Evolutionary conservation across 1,140 invertebrate species (phyloP), one percentile per base, ranked within the genome.

Genomic region (Homalodisca vitripennis): DNA sequence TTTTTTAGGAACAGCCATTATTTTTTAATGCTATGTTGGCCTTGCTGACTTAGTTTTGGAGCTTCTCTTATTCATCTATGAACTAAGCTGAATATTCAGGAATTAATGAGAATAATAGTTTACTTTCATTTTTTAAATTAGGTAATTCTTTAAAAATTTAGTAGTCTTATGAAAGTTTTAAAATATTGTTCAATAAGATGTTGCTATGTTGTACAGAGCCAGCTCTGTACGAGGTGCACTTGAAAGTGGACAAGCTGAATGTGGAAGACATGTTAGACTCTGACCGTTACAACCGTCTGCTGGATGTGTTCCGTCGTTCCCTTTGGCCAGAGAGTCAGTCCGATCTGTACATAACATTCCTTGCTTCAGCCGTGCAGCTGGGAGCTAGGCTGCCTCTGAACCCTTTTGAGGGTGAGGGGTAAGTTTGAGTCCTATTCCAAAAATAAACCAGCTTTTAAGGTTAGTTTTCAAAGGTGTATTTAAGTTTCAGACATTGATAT

Each of bases 201-300:
- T 41, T 41, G 34, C 17, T 6, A 41, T 17, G 6, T 6, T 41
- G 14, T 65, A 80, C 84, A 70, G 87, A 86, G 71, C 81, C 87
- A 70, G 88, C 90, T 0, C 85, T 83, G 53, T 89, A 91, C 78
- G 88, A 94, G 75, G 87, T 95, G 2, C 89, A 92, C 75, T 80
- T 96, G 74, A 95, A 95, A 79, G 92, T 97, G 48, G 89, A 93
- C 75, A 95, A 95, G 78, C 79, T 95, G 6, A 94, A 96, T 75
- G 87, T 93, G 0, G 90, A 92, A 73, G 91, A 95, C 75, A 83
- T 93, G 78, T 88, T 93, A 71, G 86, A 90, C 76, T 79, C 74
- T 26, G 82, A 81, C 72, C 82, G 87, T 70, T 87, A 91, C 75
- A 85, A 87, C 46, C 83, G 84, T 27, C 78, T 96, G 0, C 84